A percentile compares a stretch with the other conserved stretches of the same genome.
phyloP scores from a whole-genome alignment of 2,888 invertebrate species.

The Trachelus tabidus region DNA sequence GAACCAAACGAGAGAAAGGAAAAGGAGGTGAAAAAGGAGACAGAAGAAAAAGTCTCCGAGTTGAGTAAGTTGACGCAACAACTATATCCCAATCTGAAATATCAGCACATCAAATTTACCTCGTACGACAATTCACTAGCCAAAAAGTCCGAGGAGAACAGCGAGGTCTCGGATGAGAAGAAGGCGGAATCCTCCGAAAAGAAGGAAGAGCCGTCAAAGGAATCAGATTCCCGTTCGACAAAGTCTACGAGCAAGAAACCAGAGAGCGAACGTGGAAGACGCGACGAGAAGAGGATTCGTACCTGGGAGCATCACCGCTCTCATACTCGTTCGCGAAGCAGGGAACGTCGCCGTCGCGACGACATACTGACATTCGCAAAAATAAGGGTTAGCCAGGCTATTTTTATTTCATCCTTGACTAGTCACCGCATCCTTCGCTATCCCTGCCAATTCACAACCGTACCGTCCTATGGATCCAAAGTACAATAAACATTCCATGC shows the following conservation, averaged over 20 bases:
- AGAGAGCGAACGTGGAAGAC: slow-evolving; percentile 58
- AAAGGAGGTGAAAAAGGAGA: slow-evolving; percentile 67
- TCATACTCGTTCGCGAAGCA: slow-evolving; percentile 55
- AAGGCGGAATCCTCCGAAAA: slow-evolving; percentile 65
- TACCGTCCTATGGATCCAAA: not conserved
- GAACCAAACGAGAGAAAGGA: slow-evolving; percentile 59
- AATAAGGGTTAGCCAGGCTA: slow-evolving; percentile 73
- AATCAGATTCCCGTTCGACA: slow-evolving; percentile 65
- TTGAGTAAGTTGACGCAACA: slow-evolving; percentile 33
- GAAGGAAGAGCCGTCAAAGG: slow-evolving; percentile 59
- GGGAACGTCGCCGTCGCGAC: slow-evolving; percentile 69
- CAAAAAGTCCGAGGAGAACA: slow-evolving; percentile 58
- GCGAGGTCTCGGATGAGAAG: slow-evolving; percentile 63
- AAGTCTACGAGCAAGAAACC: slow-evolving; percentile 68
- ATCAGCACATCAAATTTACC: not conserved
- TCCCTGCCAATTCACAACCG: not conserved
- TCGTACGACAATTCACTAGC: slow-evolving; percentile 9
- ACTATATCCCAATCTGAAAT: not conserved
- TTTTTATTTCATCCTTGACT: not conserved
- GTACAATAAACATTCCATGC: not conserved
- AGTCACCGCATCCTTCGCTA: not conserved
- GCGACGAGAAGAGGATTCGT: slow-evolving; percentile 55
- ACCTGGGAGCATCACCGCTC: slow-evolving; percentile 60
- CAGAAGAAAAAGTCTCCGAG: slow-evolving; percentile 66
- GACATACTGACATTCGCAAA: slow-evolving; percentile 84